Evolutionary conservation across 2,113 vertebrate species (phyloP).

Genomic region (Odontophorus gujanensis): DNA sequence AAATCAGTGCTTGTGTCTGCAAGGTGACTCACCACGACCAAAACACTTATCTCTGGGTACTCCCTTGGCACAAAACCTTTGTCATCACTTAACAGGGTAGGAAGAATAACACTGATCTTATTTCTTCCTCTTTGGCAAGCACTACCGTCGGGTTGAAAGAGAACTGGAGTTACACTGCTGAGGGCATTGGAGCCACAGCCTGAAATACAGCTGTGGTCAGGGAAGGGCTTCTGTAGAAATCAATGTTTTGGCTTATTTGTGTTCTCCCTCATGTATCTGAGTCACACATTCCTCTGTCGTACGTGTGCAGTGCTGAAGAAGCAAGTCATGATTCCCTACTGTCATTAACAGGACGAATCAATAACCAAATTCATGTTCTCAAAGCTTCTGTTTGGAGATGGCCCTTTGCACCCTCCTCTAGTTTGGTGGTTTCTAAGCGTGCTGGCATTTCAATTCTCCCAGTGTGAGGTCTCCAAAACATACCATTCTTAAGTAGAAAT

Average conservation of each 20-base stretch:
- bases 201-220: conserved; percentile 21
- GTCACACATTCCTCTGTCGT: not conserved
- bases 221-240: not conserved
- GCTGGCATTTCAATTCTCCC: not conserved
- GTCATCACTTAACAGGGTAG: conserved; percentile 3
- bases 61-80: conserved; percentile 15
- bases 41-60: conserved; percentile 14
- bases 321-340: not conserved
- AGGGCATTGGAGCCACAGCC: not conserved
- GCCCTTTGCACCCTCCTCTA: not conserved
- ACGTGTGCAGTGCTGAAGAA: not conserved
- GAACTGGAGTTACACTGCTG: not conserved
- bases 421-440: not conserved
- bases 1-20: conserved; percentile 18
- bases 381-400: not conserved
- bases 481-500: not conserved
- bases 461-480: not conserved
- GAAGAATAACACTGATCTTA: not conserved
- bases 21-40: conserved; percentile 27
- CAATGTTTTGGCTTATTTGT: not conserved
- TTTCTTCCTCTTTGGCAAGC: conserved; percentile 13
- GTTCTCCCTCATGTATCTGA: not conserved
- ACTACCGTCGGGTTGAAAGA: not conserved
- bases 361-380: not conserved
- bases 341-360: not conserved